Conservation (phyloP, 2,797 vertebrate genomes). For the Alcedo quadribrachys region DNA sequence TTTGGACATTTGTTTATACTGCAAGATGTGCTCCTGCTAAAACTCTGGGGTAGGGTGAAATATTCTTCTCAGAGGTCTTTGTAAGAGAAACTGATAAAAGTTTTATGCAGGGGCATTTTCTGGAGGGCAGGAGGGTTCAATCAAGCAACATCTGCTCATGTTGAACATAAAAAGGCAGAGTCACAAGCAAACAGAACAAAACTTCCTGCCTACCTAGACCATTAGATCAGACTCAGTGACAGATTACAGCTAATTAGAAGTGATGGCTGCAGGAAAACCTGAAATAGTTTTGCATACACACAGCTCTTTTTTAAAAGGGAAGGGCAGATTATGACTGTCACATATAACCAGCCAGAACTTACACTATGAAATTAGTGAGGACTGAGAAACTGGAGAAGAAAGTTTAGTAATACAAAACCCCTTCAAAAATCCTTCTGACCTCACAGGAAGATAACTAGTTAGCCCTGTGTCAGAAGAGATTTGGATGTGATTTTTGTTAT, state of each 20-base stretch:
- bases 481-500: fast-evolving
- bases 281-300: neutral
- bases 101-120: neutral
- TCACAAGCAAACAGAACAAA: neutral
- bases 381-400: neutral
- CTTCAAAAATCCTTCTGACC: neutral
- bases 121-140: neutral
- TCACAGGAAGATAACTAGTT: neutral
- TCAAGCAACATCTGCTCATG: neutral
- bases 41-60: neutral
- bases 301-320: neutral
- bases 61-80: neutral
- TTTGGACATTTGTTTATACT: neutral
- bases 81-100: neutral
- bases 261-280: neutral
- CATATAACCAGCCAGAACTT: neutral
- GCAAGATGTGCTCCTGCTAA: neutral
- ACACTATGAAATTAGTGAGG: neutral
- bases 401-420: neutral
- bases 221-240: neutral
- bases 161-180: neutral
- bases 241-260: neutral
- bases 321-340: neutral
- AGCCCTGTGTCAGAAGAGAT: neutral
- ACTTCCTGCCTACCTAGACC: neutral